Evolutionary conservation across 2,797 vertebrate genomes (phyloP).

Genomic region (Pachyuromys duprasi): DNA sequence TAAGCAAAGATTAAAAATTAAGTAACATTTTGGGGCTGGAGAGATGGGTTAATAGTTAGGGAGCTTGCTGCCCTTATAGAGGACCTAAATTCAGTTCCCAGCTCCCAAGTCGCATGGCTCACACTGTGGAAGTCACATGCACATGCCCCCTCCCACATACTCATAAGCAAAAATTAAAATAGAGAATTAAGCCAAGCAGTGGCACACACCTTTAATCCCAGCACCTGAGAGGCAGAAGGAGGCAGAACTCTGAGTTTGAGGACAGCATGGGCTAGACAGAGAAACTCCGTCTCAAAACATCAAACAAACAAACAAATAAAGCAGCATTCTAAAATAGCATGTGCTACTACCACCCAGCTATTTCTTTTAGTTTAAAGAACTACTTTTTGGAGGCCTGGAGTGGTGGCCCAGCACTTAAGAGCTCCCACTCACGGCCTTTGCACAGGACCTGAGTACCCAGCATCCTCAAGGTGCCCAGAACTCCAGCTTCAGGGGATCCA

Average conservation of each 20-base stretch:
- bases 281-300: neutral
- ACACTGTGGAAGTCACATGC: neutral
- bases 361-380: neutral
- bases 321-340: neutral
- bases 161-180: neutral
- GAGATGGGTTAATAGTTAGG: neutral
- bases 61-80: neutral
- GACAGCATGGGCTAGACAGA: neutral
- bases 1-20: neutral
- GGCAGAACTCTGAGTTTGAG: neutral
- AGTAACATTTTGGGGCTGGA: neutral
- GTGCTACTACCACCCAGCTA: neutral
- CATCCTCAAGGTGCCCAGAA: neutral
- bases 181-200: neutral
- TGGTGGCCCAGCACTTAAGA: neutral
- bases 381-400: neutral
- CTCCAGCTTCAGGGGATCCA: neutral
- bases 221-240: neutral
- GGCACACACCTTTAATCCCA: neutral
- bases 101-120: neutral
- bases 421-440: neutral
- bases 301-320: neutral
- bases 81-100: neutral
- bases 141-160: neutral
- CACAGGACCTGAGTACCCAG: neutral